These are phyloP conservation scores for Montipora cactus DNA, from an alignment of 64 coral and sea anemone species.

Conservation along the genomic window DNA sequence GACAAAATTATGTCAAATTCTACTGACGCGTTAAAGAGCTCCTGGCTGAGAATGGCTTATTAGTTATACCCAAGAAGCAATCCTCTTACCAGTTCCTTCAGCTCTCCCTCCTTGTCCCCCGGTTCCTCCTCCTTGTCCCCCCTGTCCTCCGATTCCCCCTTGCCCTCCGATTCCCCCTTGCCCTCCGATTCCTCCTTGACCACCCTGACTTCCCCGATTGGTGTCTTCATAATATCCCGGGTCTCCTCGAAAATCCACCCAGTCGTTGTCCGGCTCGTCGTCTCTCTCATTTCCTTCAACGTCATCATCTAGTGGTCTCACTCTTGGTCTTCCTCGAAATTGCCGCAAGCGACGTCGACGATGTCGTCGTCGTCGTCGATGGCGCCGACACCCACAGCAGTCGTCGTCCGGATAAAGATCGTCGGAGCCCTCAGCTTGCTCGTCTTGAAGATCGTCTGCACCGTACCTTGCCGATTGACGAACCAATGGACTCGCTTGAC, in stretches of 20 bases:
- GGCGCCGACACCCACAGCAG: background rate
- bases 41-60: background rate
- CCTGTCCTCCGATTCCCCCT: background rate
- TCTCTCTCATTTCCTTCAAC: background rate
- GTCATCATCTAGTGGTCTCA: background rate
- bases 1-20: no score
- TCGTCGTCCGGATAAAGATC: background rate
- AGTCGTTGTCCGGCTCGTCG: conserved; percentile 4
- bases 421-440: background rate
- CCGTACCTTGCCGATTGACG: background rate
- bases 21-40: no score
- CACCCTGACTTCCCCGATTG: background rate
- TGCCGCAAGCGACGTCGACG: background rate
- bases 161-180: background rate
- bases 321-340: background rate
- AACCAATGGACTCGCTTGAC: background rate
- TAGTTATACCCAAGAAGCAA: background rate
- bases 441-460: conserved; percentile 21
- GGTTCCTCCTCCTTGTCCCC: background rate
- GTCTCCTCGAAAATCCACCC: conserved; percentile 27
- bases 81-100: conserved; percentile 38
- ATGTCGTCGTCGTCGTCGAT: conserved; percentile 3
- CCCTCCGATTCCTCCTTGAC: background rate
- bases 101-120: conserved; percentile 17
- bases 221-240: conserved; percentile 11